phyloP scores from a whole-genome alignment of 30 jellyfish, hydroid and myxozoan species.

The Pseudorhiza aurosa region DNA sequence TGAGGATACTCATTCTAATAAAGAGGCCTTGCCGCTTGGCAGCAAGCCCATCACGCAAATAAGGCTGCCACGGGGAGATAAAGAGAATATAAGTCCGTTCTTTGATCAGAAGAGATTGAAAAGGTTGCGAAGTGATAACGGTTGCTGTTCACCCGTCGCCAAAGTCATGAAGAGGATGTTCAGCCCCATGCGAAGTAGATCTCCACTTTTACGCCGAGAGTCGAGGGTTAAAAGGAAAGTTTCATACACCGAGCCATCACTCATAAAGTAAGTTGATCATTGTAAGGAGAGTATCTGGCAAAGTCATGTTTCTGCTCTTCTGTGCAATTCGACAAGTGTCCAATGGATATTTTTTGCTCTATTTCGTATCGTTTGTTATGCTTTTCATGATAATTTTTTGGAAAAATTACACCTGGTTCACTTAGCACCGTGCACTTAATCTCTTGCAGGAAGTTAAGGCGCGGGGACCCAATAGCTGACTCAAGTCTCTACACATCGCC shows the following conservation, averaged over 20 bases:
- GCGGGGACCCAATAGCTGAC: slow-evolving; percentile 69
- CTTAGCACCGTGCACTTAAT: too few relatives aligned
- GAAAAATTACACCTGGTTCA: too few relatives aligned
- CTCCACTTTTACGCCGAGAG: slow-evolving; percentile 28
- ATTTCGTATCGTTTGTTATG: not conserved
- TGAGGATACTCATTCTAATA: not conserved
- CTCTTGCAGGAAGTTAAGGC: slow-evolving; percentile 44
- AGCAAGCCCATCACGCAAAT: not conserved
- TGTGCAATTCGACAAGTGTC: not conserved
- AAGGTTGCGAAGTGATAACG: not conserved
- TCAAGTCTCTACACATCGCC: slow-evolving; percentile 65
- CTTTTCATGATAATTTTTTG: too few relatives aligned
- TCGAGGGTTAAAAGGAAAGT: slow-evolving; percentile 35
- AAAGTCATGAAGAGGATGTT: slow-evolving; percentile 14
- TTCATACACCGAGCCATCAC: slow-evolving; percentile 53
- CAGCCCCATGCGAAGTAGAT: slow-evolving; percentile 19
- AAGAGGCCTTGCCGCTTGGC: not conserved
- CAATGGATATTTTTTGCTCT: not conserved
- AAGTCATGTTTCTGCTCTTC: not conserved
- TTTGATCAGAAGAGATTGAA: not conserved
- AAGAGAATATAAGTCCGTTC: slow-evolving; percentile 4
- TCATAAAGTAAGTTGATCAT: slow-evolving; percentile 4
- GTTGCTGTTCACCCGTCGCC: slow-evolving; percentile 19
- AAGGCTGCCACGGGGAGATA: not conserved
- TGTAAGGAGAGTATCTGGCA: not conserved